A percentile compares a stretch with the other conserved stretches of the same genome.
Evolutionary conservation across 2,797 vertebrate genomes (phyloP).

Genomic region (Pseudocheirus occidentalis): DNA sequence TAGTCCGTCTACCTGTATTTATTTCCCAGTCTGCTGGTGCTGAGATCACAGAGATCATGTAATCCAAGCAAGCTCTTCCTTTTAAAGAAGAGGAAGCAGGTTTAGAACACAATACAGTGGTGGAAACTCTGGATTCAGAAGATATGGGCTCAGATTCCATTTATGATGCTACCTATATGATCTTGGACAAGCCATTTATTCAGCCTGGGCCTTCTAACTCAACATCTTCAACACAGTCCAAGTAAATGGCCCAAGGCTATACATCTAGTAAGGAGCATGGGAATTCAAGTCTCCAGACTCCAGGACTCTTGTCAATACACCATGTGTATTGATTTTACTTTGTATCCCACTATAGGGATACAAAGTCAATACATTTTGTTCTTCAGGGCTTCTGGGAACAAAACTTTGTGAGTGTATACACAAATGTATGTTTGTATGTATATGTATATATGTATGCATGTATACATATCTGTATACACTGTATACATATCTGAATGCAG

Average conservation of each 20-base stretch:
- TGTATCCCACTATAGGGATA: no score
- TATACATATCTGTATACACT: no score
- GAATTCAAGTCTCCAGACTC: not conserved
- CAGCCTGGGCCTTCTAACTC: not conserved
- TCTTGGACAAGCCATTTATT: not conserved
- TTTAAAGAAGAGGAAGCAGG: not conserved
- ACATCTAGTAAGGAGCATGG: not conserved
- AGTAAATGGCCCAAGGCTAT: not conserved
- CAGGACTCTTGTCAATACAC: not conserved
- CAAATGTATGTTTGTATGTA: no score
- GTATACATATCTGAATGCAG: no score
- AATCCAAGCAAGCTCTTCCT: not conserved
- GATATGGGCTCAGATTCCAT: not conserved
- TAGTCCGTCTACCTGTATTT: not conserved
- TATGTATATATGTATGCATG: no score
- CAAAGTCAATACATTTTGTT: no score
- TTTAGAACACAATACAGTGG: not conserved
- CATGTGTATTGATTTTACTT: no score
- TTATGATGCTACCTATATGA: not conserved
- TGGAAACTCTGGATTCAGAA: not conserved
- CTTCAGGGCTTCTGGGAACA: no score
- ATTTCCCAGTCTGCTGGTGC: not conserved
- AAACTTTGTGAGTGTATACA: no score
- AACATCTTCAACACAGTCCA: not conserved
- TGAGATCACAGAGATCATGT: not conserved